A percentile compares a stretch with the other conserved stretches of the same genome.
Conservation (phyloP, 2,797 vertebrate species). For the Chelon labrosus region DNA sequence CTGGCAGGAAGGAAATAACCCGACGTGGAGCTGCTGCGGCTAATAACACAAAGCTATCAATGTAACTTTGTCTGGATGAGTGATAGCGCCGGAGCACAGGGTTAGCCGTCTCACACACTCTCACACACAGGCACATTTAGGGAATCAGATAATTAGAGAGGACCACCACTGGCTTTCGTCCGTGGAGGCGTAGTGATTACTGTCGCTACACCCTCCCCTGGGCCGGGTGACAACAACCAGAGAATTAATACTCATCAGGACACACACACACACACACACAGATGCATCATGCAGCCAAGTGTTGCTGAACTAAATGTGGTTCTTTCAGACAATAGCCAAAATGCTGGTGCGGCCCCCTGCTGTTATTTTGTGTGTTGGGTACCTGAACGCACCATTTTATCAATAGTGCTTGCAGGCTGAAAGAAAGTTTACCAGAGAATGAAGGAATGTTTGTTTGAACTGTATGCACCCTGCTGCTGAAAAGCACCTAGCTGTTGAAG, state of each 20-base stretch:
- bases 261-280: constrained; percentile 40
- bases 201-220: constrained; percentile 79
- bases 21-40: constrained; percentile 48
- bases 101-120: constrained; percentile 33
- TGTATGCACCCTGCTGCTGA: constrained; percentile 3
- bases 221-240: constrained; percentile 74
- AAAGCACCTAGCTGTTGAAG: not conserved
- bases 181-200: constrained; percentile 82
- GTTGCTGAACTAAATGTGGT: constrained; percentile 41
- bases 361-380: constrained; percentile 19
- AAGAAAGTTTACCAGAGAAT: not conserved
- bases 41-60: constrained; percentile 66
- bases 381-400: constrained; percentile 23
- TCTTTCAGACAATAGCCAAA: constrained; percentile 24
- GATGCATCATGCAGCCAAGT: constrained; percentile 6
- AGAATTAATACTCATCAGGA: constrained; percentile 76
- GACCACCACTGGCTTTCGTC: constrained; percentile 78
- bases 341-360: not conserved
- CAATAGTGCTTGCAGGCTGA: constrained; percentile 2
- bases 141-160: constrained; percentile 77
- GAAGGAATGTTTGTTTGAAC: not conserved
- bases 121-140: constrained; percentile 42
- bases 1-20: constrained; percentile 52
- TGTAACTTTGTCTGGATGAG: constrained; percentile 67
- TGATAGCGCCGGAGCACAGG: constrained; percentile 54